Evolutionary conservation across 2,888 invertebrate species (phyloP).

Genomic region (Calephelis perditalis): DNA sequence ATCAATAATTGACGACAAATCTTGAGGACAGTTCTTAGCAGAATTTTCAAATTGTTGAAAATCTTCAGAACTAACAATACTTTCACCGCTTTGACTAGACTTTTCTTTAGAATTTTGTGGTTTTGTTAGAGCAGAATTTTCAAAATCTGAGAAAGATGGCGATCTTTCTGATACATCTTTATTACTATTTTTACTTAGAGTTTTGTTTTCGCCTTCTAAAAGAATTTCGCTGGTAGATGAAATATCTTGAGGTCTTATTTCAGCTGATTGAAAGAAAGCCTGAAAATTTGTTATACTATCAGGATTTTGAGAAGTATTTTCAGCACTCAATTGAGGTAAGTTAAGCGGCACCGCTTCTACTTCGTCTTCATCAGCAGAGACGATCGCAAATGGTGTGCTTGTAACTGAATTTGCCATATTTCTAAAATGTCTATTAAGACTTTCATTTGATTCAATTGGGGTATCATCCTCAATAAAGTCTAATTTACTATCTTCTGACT

Average conservation of each 20-base stretch:
- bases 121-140: conserved; percentile 47
- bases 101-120: conserved; percentile 47
- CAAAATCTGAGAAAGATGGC: conserved; percentile 55
- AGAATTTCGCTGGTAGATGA: conserved; percentile 40
- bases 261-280: conserved; percentile 51
- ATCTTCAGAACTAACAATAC: conserved; percentile 50
- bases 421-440: conserved; percentile 46
- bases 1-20: conserved; percentile 52
- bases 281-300: conserved; percentile 46
- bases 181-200: conserved; percentile 41
- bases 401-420: conserved; percentile 54
- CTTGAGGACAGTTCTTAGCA: conserved; percentile 51
- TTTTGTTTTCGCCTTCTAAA: conserved; percentile 43
- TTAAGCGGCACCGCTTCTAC: conserved; percentile 42
- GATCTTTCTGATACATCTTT: conserved; percentile 41
- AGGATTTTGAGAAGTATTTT: conserved; percentile 33
- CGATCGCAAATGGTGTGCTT: conserved; percentile 54
- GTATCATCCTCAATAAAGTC: conserved; percentile 29
- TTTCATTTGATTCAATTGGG: conserved; percentile 37
- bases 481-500: conserved; percentile 36
- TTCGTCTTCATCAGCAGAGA: conserved; percentile 31
- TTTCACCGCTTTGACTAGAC: conserved; percentile 50
- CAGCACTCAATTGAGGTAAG: conserved; percentile 37
- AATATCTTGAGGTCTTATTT: conserved; percentile 53
- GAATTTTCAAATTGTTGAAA: conserved; percentile 55